Evolutionary conservation across 2,888 invertebrate species (phyloP).

Genomic region (Drosophila diplacantha): DNA sequence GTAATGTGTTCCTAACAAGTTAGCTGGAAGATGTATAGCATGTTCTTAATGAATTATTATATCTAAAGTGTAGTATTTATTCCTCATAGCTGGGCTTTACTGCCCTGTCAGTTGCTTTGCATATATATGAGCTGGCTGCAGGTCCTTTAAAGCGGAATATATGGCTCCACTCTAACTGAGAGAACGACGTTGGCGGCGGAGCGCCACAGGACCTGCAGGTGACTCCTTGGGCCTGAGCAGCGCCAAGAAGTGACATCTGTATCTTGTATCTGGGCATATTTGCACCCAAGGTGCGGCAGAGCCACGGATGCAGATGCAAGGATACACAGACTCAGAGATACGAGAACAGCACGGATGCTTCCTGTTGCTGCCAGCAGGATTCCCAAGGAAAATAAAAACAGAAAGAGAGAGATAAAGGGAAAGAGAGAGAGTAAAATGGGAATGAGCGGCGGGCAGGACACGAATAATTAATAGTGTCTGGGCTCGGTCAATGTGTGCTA

Average conservation of each 20-base stretch:
- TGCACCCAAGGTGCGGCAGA: constrained; percentile 41
- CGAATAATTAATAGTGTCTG: constrained; percentile 57
- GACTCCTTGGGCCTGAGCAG: constrained; percentile 25
- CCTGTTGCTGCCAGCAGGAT: constrained; percentile 22
- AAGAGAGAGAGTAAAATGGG: background rate
- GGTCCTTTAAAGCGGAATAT: constrained; percentile 41
- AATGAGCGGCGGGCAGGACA: constrained; percentile 21
- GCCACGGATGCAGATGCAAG: constrained; percentile 37
- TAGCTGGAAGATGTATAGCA: too few species aligned
- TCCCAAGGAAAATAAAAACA: background rate
- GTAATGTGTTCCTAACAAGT: background rate
- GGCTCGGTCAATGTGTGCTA: constrained; percentile 51
- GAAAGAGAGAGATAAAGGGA: background rate
- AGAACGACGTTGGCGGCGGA: constrained; percentile 30
- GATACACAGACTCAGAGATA: constrained; percentile 26
- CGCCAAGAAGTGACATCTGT: constrained; percentile 40
- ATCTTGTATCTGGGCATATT: constrained; percentile 43
- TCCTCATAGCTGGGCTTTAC: constrained; percentile 1
- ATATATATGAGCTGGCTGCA: constrained; percentile 42
- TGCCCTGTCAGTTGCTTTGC: constrained; percentile 27
- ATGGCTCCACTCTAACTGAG: constrained; percentile 50
- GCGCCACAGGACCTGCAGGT: constrained; percentile 23
- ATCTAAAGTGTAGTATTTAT: background rate
- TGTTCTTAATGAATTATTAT: too few species aligned
- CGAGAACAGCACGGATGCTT: constrained; percentile 20